Percentiles rank a stretch among this genome's conserved stretches.
phyloP scores from a whole-genome alignment of 2,797 vertebrate species.

The Danio tinwini region DNA sequence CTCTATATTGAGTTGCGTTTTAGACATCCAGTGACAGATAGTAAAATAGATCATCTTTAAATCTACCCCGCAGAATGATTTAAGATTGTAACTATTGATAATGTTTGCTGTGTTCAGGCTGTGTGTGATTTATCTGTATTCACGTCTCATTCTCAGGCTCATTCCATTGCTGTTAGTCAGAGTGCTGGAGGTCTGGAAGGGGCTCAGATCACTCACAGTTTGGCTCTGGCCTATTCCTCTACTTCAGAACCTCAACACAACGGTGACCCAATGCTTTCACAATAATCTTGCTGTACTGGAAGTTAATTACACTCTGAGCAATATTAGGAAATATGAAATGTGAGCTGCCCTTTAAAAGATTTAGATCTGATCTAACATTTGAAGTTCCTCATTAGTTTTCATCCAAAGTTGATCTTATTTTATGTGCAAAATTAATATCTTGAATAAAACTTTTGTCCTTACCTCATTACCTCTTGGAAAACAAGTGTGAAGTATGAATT shows the following conservation, averaged over 20 bases:
- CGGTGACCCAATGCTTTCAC: slow-evolving; percentile 71
- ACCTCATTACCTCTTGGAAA: too few species aligned
- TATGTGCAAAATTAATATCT: too few species aligned
- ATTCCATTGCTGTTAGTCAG: slow-evolving; percentile 77
- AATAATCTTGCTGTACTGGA: not conserved
- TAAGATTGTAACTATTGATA: not conserved
- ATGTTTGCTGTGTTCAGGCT: slow-evolving; percentile 21
- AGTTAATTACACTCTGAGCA: not conserved
- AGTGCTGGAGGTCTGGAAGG: slow-evolving; percentile 68
- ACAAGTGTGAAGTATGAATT: too few species aligned
- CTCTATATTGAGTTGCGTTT: not conserved
- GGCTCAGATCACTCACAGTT: slow-evolving; percentile 71
- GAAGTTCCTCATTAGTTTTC: not conserved
- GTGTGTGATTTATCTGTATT: slow-evolving; percentile 20
- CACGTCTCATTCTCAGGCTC: slow-evolving; percentile 68
- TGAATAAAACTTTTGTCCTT: too few species aligned
- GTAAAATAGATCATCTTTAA: not conserved
- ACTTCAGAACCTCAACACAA: slow-evolving; percentile 70
- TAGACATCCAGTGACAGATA: not conserved
- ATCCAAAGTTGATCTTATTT: too few species aligned
- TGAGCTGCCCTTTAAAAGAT: not conserved
- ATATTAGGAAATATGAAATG: too few species aligned
- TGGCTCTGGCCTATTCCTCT: slow-evolving; percentile 72
- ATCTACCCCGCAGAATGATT: not conserved
- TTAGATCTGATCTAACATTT: not conserved